These are phyloP conservation scores for Cylindroiulus punctatus DNA, from an alignment of 2,888 invertebrate genomes.

Conservation along the genomic window DNA sequence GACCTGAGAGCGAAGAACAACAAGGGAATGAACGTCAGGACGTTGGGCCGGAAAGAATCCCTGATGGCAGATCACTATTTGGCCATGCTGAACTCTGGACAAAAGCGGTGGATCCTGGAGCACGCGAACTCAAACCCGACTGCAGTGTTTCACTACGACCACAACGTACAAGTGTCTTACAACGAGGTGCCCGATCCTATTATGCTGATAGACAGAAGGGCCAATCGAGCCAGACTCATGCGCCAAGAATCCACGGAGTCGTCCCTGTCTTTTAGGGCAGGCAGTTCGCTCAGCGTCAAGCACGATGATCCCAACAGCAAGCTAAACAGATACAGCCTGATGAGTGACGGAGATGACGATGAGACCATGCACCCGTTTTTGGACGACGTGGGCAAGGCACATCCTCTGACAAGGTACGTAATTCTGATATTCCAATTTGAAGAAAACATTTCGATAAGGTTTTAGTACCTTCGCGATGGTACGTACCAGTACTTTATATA, in stretches of 20 bases:
- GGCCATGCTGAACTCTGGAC: slow-evolving; percentile 57
- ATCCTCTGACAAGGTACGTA: slow-evolving; percentile 47
- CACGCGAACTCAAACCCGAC: slow-evolving; percentile 43
- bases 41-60: slow-evolving; percentile 57
- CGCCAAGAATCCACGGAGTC: slow-evolving; percentile 54
- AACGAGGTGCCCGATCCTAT: slow-evolving; percentile 40
- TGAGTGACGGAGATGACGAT: slow-evolving; percentile 51
- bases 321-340: slow-evolving; percentile 26
- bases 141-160: slow-evolving; percentile 49
- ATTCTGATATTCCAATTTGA: background rate
- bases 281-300: slow-evolving; percentile 34
- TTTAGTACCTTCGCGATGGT: no score
- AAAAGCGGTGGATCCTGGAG: slow-evolving; percentile 38
- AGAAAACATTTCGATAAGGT: no score
- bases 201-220: background rate
- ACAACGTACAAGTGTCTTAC: slow-evolving; percentile 4
- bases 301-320: background rate
- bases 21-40: slow-evolving; percentile 47
- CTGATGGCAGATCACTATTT: slow-evolving; percentile 57
- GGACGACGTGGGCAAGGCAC: slow-evolving; percentile 26
- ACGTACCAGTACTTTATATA: no score
- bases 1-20: background rate
- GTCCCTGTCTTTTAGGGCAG: slow-evolving; percentile 1
- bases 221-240: background rate
- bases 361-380: slow-evolving; percentile 26